Percentiles rank a stretch among this genome's conserved stretches.
Conservation (phyloP, 2,113 vertebrate genomes). For the Amia ocellicauda region DNA sequence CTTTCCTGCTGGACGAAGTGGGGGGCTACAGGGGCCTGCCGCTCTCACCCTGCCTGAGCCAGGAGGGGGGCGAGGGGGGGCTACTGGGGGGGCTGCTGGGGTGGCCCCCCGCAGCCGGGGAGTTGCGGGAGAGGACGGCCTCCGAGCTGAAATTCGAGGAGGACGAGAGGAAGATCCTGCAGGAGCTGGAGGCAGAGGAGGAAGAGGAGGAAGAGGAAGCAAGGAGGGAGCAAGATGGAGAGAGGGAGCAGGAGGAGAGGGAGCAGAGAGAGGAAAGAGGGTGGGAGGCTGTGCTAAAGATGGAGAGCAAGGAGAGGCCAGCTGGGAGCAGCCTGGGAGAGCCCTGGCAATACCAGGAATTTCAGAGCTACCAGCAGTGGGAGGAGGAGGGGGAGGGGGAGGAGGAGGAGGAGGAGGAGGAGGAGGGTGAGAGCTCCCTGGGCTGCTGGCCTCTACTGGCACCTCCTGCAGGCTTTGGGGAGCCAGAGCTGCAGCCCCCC, state of each 20-base stretch:
- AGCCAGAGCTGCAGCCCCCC: slow-evolving; percentile 37
- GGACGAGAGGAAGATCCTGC: slow-evolving; percentile 84
- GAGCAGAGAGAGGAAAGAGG: slow-evolving; percentile 70
- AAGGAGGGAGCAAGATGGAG: slow-evolving; percentile 9
- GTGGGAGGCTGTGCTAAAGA: slow-evolving; percentile 69
- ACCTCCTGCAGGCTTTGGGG: slow-evolving; percentile 65
- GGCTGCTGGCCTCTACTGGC: slow-evolving; percentile 63
- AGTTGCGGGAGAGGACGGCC: slow-evolving; percentile 82
- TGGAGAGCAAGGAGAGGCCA: slow-evolving; percentile 59
- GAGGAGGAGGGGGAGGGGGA: slow-evolving; percentile 44
- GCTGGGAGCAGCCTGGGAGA: not conserved
- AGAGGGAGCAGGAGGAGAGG: slow-evolving; percentile 51
- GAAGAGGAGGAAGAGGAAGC: slow-evolving; percentile 62
- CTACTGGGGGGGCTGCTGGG: slow-evolving; percentile 67
- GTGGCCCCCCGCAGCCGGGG: slow-evolving; percentile 59
- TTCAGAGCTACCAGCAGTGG: slow-evolving; percentile 28
- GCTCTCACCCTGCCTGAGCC: slow-evolving; percentile 87
- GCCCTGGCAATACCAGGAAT: not conserved
- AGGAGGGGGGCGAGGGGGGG: slow-evolving; percentile 74
- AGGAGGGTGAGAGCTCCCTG: slow-evolving; percentile 38
- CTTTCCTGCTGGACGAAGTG: slow-evolving; percentile 62
- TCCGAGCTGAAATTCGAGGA: slow-evolving; percentile 95
- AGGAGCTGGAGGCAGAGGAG: slow-evolving; percentile 74
- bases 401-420: slow-evolving; percentile 48
- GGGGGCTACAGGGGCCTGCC: slow-evolving; percentile 58